Evolutionary conservation across 1,140 invertebrate species (phyloP).

Genomic region (Proales similis): DNA sequence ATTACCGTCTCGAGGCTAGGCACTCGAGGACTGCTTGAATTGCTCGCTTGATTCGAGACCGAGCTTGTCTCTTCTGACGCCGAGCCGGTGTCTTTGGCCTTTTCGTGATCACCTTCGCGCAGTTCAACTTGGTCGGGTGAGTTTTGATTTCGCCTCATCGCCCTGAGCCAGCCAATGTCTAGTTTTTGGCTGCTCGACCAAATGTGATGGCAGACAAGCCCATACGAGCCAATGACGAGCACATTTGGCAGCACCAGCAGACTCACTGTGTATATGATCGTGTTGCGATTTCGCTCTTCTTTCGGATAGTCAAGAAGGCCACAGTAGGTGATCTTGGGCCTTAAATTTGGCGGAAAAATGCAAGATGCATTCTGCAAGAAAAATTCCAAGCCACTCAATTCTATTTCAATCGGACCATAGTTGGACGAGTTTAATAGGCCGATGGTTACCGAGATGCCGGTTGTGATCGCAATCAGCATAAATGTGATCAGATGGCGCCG

Average conservation of each 20-base stretch:
- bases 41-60: too few species aligned
- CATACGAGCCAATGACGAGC: slow-evolving; percentile 15
- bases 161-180: slow-evolving; percentile 6
- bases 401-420: background rate
- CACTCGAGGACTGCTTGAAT: background rate
- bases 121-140: background rate
- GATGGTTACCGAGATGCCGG: background rate
- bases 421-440: slow-evolving; percentile 26
- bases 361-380: slow-evolving; percentile 24
- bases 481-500: slow-evolving; percentile 23
- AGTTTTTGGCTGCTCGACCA: slow-evolving; percentile 20
- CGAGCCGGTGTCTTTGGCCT: background rate
- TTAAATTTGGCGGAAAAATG: slow-evolving; percentile 3
- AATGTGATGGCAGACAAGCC: slow-evolving; percentile 29
- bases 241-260: slow-evolving; percentile 22
- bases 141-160: background rate
- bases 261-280: slow-evolving; percentile 22
- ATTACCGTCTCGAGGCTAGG: slow-evolving; percentile 16
- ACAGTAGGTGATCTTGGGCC: background rate
- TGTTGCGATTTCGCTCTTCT: background rate
- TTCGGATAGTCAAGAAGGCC: too few species aligned
- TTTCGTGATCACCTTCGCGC: background rate
- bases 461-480: background rate
- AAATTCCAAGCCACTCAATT: background rate
- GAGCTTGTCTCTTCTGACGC: too few species aligned